Percentiles rank a stretch among this genome's conserved stretches.
These are phyloP conservation scores for Zootermopsis nevadensis DNA, from an alignment of 2,888 invertebrate genomes.

Conservation along the genomic window DNA sequence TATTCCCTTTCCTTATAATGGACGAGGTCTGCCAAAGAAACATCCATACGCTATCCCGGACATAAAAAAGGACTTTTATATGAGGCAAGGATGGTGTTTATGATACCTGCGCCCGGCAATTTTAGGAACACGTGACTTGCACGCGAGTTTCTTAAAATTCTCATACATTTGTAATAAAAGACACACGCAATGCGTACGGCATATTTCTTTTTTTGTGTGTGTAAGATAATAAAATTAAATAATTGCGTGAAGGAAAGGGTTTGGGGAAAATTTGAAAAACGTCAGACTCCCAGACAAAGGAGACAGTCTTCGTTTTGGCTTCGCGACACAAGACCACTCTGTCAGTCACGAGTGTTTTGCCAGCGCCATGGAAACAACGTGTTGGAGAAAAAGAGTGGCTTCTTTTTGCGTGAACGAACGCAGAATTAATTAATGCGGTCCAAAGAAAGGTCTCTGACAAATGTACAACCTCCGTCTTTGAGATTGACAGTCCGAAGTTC, in stretches of 20 bases:
- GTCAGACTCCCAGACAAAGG: background rate
- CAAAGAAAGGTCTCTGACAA: no score
- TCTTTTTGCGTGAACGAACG: no score
- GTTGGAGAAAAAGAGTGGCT: no score
- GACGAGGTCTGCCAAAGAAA: background rate
- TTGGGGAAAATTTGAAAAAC: background rate
- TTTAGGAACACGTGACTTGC: constrained; percentile 25
- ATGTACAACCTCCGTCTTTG: no score
- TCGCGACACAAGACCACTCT: constrained; percentile 5
- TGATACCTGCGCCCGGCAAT: background rate
- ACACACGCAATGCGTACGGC: constrained; percentile 15
- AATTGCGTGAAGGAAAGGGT: background rate
- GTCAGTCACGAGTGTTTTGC: background rate
- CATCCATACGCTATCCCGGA: constrained; percentile 8
- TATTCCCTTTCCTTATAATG: constrained; percentile 9
- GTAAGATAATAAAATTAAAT: background rate
- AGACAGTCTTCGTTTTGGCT: no score
- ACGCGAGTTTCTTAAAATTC: constrained; percentile 22
- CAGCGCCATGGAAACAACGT: no score
- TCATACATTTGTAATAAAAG: background rate
- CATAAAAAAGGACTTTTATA: constrained; percentile 13
- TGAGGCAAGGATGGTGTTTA: background rate
- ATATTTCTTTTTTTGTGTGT: background rate
- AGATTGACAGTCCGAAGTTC: no score
- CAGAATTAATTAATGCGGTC: no score